Base-by-base conservation (phyloP, 2,113 vertebrate species). In the Lampris incognitus region DNA sequence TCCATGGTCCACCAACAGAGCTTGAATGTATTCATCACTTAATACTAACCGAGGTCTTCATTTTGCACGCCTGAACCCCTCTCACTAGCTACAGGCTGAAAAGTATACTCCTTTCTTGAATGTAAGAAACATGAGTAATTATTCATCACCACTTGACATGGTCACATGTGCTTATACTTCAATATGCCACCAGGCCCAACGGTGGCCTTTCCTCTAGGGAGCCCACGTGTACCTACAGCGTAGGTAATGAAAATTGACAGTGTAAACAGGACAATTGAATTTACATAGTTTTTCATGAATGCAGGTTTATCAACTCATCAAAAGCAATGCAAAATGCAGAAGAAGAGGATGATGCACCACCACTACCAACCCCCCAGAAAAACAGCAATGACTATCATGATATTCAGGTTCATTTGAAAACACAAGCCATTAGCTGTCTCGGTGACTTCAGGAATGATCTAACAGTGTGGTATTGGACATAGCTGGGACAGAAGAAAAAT, bases 1-100 rank as follows among this genome's bases (percentile, higher is more conserved):
- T 65, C 61, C 11, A 74, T 46, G 68, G 39, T 69, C 48, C 3
- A 11, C 37, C 50, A 38, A 37, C 52, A 75, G 9, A 74, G 42
- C 46, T 41, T 49, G 39, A 46, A 49, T 13, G 6, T 37, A 58
- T 65, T 40, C n/a, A 78, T 70, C 74, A 55, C 8, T 10, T 59
- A 70, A 6, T 51, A 46, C 9, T 9, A 24, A 36, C 50, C 39
- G 55, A 61, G 69, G 6, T 46, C 39, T 24, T n/a, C 3, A 13
- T 3, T 3, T 38, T 39, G 56, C 51, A n/a, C 41, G 51, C 2
- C 36, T 41, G 41, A 11, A 40, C 4, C 63, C 10, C 54, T 56
- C 74, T 5, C 48, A 68, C 39, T 8, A 50, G 51, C 1, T 10
- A n/a, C 49, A 58, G 41, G 39, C 36, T 8, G 11, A 46, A 6